Evolutionary conservation across 1,140 invertebrate species (phyloP).

Genomic region (Hetaerina americana): DNA sequence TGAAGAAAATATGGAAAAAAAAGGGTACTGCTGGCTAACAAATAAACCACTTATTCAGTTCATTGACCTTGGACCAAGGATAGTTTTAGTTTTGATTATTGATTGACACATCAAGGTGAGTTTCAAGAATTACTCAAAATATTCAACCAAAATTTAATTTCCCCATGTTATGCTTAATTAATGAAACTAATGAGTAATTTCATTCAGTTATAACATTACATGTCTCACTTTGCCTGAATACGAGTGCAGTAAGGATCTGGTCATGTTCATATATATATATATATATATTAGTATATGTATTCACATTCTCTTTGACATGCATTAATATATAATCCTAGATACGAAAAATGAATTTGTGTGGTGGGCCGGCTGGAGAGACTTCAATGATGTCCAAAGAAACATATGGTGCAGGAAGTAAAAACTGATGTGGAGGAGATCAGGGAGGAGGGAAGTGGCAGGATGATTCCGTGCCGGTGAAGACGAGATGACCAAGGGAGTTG

Average conservation of each 20-base stretch:
- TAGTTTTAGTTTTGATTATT: too few relatives aligned
- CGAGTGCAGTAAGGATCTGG: not conserved
- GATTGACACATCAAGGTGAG: too few relatives aligned
- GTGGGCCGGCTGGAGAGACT: not conserved
- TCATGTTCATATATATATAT: too few relatives aligned
- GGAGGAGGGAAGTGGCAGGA: not conserved
- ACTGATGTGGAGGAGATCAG: not conserved
- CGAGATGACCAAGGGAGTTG: not conserved
- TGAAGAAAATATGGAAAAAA: too few relatives aligned
- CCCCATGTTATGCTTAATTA: too few relatives aligned
- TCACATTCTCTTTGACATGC: not conserved
- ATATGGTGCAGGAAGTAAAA: not conserved
- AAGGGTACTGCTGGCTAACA: too few relatives aligned
- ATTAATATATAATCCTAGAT: not conserved
- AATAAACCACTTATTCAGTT: too few relatives aligned
- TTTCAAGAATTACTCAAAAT: too few relatives aligned
- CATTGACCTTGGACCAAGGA: too few relatives aligned
- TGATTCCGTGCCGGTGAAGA: not conserved
- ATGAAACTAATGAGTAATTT: too few relatives aligned
- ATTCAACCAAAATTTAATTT: too few relatives aligned
- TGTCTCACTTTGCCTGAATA: not conserved
- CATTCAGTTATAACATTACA: not conserved
- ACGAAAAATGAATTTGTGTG: not conserved
- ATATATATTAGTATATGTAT: too few relatives aligned
- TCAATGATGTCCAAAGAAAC: not conserved